Evolutionary conservation across 2,888 invertebrate genomes (phyloP), one percentile per base, ranked within the genome.

Genomic region (Nowickia ferox): DNA sequence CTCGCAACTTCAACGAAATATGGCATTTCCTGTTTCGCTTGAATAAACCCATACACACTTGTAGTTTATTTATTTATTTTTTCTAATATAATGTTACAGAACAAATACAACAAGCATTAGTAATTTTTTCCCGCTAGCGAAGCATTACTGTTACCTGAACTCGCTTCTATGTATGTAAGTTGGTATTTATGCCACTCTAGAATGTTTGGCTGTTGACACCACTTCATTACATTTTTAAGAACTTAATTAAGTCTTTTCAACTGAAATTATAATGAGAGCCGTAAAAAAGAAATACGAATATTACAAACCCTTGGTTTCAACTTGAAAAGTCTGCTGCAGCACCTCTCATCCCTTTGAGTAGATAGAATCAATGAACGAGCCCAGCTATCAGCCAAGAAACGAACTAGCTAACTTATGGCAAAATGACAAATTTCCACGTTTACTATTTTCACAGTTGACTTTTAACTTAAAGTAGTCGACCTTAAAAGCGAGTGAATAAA

Each of bases 351-450:
- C 55, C 2, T 57, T 22, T 6, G 10, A 10, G 0, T 42, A 17
- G 19, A 40, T 42, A 17, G 19, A 40, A 44, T 61, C 17, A 63
- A 19, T 17, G 55, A 63, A 19, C 11, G 55, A 38, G 51, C 63
- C 71, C 53, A 48, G 13, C 72, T 48, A 80, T 4, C 55, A 30
- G 19, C 13, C 30, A 30, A 55, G 9, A 19, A 53, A 57, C 0
- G 1, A 48, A 69, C 59, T 42, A 11, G 42, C 65, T 13, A 72
- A 90, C 89, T 90, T 89, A 89, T 53, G 76, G 89, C 89, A 87
- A 88, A 89, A 91, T 90, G 91, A 90, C 91, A 91, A 91, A 91
- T 91, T 91, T 90, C 89, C 88, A 88, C 86, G 89, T 85, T 89
- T 88, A 91, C 91, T 91, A 90, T 90, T 91, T 83, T 79, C 69